phyloP scores from a whole-genome alignment of 2,888 invertebrate genomes.

The Dryomyza anilis region DNA sequence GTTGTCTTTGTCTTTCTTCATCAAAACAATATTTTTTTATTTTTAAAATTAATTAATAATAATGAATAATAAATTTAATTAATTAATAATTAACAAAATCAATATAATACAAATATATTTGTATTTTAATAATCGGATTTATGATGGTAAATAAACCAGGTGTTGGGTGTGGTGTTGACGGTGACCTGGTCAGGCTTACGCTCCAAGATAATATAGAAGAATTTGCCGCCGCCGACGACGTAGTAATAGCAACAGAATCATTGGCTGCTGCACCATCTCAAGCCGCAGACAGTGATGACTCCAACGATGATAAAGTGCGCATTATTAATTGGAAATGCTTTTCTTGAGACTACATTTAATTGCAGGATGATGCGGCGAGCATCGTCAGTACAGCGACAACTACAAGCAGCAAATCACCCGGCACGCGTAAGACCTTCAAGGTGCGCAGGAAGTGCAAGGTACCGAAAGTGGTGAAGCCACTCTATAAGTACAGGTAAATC shows the following conservation, averaged over 20 bases:
- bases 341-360: background rate
- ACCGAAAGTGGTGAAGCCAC: conserved; percentile 70
- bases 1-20: background rate
- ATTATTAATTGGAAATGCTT: background rate
- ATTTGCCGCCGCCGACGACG: too few relatives aligned
- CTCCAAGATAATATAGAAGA: conserved; percentile 3
- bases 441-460: conserved; percentile 66
- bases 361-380: conserved; percentile 74
- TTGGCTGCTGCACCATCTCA: background rate
- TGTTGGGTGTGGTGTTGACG: background rate
- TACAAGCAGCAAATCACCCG: conserved; percentile 83
- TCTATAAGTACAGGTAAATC: conserved; percentile 66
- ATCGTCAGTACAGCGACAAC: conserved; percentile 81
- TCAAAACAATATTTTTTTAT: background rate
- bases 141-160: too few relatives aligned
- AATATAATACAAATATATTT: background rate
- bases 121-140: too few relatives aligned
- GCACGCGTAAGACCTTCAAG: conserved; percentile 66
- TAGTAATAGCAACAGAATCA: background rate
- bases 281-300: conserved; percentile 12
- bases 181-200: too few relatives aligned
- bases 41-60: background rate
- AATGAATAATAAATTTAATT: background rate
- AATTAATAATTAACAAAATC: background rate
- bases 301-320: conserved; percentile 17